These are phyloP conservation scores for Orthonevra nobilis DNA, from an alignment of 2,888 invertebrate genomes.

Conservation along the genomic window DNA sequence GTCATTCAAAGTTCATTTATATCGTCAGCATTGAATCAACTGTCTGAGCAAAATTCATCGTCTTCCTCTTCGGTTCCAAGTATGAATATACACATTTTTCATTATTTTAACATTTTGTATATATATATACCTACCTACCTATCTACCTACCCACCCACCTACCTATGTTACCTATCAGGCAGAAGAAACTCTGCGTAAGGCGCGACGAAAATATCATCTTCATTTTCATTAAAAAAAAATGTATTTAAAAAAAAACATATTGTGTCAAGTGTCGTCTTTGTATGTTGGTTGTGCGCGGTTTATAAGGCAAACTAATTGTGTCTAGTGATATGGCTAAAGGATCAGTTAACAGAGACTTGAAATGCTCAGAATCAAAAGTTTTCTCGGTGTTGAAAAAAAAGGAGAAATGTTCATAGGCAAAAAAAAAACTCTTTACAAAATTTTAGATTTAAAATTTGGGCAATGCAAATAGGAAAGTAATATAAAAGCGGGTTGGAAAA, in stretches of 20 bases:
- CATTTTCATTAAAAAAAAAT: background rate
- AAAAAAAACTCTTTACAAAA: constrained; percentile 51
- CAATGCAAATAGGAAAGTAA: background rate
- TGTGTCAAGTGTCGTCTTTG: background rate
- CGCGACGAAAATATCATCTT: background rate
- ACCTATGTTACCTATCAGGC: too few species aligned
- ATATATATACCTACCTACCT: background rate
- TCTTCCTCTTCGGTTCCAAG: constrained; percentile 72
- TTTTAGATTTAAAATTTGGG: constrained; percentile 38
- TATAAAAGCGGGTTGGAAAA: constrained; percentile 2
- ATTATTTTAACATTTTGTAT: constrained; percentile 32
- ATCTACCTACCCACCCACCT: background rate
- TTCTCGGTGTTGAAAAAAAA: background rate
- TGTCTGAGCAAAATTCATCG: constrained; percentile 73
- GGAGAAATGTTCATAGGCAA: constrained; percentile 1
- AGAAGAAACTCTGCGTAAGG: background rate
- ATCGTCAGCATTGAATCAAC: constrained; percentile 76
- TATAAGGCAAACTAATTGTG: background rate
- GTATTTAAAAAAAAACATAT: too few species aligned
- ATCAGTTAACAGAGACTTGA: constrained; percentile 6
- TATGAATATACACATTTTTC: constrained; percentile 70
- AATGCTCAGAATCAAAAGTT: constrained; percentile 70
- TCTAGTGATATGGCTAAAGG: background rate
- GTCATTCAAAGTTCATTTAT: constrained; percentile 78
- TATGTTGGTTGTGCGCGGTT: constrained; percentile 35